These are phyloP conservation scores for Bubo bubo DNA, from an alignment of 2,113 vertebrate species.

Conservation along the genomic window DNA sequence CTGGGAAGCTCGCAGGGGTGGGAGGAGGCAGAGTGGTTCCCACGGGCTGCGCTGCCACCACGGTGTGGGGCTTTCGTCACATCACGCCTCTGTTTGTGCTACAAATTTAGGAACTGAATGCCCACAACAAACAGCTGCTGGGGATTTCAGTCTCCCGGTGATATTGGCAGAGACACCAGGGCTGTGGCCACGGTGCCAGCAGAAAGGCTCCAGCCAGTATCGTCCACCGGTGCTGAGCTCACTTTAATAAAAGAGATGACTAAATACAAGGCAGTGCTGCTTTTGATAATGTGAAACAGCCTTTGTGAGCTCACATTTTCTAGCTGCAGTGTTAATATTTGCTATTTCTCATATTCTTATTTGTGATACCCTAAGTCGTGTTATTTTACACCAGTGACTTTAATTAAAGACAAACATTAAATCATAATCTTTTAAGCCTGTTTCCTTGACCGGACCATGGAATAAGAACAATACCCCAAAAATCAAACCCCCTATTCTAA, in stretches of 20 bases:
- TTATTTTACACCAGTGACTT: not conserved
- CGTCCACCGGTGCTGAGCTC: not conserved
- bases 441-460: not conserved
- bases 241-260: rapidly evolving
- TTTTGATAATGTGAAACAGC: not conserved
- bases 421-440: conserved; percentile 12
- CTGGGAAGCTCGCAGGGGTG: not conserved
- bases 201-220: too few species aligned
- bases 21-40: not conserved
- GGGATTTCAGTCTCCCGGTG: not conserved
- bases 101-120: not conserved
- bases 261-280: not conserved
- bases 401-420: conserved; percentile 38
- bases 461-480: not conserved
- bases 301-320: not conserved
- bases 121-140: not conserved
- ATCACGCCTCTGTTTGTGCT: not conserved
- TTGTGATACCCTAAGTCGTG: not conserved
- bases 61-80: not conserved
- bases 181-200: not conserved
- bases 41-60: not conserved
- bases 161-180: too few species aligned
- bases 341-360: not conserved
- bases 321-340: not conserved
- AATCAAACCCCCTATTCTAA: not conserved